These are phyloP conservation scores for Montipora foliosa DNA, from an alignment of 64 coral and sea anemone genomes.

Conservation along the genomic window DNA sequence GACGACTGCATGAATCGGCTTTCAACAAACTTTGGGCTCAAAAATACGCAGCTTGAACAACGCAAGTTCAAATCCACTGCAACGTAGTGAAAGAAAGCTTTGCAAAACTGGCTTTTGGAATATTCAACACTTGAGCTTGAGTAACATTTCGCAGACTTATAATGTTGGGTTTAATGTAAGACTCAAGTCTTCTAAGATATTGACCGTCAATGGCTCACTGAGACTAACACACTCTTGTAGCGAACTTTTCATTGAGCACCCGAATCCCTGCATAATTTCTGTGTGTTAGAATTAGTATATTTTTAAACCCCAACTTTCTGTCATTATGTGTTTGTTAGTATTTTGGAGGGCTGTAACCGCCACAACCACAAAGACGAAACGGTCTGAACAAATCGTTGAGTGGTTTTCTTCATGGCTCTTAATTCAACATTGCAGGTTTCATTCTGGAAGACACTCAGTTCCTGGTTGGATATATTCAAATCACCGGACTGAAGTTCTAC, in stretches of 20 bases:
- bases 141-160: background rate
- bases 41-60: background rate
- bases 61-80: background rate
- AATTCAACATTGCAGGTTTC: constrained; percentile 56
- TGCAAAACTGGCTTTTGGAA: background rate
- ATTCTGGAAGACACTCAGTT: background rate
- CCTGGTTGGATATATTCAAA: constrained; percentile 71
- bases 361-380: background rate
- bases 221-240: background rate
- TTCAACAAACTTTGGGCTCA: background rate
- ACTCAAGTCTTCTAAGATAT: background rate
- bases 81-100: background rate
- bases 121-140: background rate
- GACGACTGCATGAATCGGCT: background rate
- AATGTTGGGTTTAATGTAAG: background rate
- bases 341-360: background rate
- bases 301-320: background rate
- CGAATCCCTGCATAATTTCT: background rate
- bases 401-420: background rate
- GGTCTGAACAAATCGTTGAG: background rate
- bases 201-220: background rate
- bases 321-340: background rate
- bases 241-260: background rate
- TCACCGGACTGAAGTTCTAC: constrained; percentile 75
- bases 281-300: background rate